Evolutionary conservation across 2,888 invertebrate species (phyloP), one percentile per base, ranked within the genome.

Genomic region (Melieria picta): DNA sequence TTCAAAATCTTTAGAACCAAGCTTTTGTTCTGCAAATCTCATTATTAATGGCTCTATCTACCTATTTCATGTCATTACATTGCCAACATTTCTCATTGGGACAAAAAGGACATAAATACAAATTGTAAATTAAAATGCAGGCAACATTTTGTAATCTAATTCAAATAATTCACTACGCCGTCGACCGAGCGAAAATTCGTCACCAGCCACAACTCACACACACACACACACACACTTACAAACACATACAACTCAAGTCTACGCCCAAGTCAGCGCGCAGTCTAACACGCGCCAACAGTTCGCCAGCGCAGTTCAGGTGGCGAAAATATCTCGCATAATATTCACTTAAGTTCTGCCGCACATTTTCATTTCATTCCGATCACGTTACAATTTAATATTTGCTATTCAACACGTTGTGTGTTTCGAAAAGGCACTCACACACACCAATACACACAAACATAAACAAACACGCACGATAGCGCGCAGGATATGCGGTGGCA

Each of bases 341-440:
- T 70, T 70, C 70, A 71, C 71, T 71, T 71, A 71, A 62, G 55
- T 62, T 66, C 43, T 43, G 46, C 45, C 13, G 30, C 30, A 62
- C 42, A 42, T 43, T 61, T 62, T 13, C 50, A 46, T 43, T 60
- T 48, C 55, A 72, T 72, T 72, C 71, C 55, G 56, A 67, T 63
- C 71, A 72, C 71, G 71, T 72, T 72, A 55, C 71, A 67, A 72
- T 72, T 72, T 67, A 72, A 66, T 72, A 72, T 72, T 72, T 72
- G 63, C 56, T 63, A 63, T 72, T 72, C 71, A 72, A 72, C 71
- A 72, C 71, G 67, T 72, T 72, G 63, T 62, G 67, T 72, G 55
- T 72, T 63, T 47, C 16, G 47, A 70, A 65, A 70, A 30, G 30
- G 30, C 30, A 30, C 30, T 30, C 52, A 65, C 60, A 64, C 67